Conservation (phyloP, 2,888 invertebrate genomes). For the Bruchidius siliquastri region DNA sequence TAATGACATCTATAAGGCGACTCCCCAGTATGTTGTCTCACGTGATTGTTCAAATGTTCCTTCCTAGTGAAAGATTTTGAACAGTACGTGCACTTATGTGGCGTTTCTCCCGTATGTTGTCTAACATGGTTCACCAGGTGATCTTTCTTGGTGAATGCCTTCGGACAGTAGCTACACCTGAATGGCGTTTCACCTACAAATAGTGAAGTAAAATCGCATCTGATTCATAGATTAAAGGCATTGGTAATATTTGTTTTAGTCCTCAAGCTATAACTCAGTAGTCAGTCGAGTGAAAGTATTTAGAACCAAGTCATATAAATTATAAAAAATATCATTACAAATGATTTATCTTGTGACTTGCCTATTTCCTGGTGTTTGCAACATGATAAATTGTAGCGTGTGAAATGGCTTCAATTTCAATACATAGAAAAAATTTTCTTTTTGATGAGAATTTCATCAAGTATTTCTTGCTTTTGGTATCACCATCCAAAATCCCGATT, state of each 20-base stretch:
- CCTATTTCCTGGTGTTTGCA: too few species aligned
- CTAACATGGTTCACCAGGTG: constrained; percentile 72
- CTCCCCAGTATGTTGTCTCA: constrained; percentile 83
- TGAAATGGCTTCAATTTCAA: too few species aligned
- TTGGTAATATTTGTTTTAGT: background rate
- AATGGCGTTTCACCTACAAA: constrained; percentile 56
- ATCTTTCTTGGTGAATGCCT: constrained; percentile 80
- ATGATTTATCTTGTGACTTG: too few species aligned
- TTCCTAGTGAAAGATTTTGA: constrained; percentile 75
- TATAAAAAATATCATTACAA: too few species aligned
- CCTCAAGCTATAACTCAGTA: too few species aligned
- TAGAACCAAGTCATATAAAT: too few species aligned
- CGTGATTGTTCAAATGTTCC: constrained; percentile 80
- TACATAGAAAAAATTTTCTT: too few species aligned
- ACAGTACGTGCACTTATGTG: constrained; percentile 72
- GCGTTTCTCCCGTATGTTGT: constrained; percentile 66
- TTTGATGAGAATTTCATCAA: too few species aligned
- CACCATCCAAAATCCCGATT: too few species aligned
- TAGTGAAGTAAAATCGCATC: background rate
- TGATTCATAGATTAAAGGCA: background rate
- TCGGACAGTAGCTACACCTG: constrained; percentile 80
- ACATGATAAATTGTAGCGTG: too few species aligned
- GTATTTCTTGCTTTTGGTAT: too few species aligned
- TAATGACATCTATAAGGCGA: constrained; percentile 81
- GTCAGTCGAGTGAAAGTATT: too few species aligned